Conservation (phyloP, 23 tunicate species). For the Trididemnum nubilum region DNA sequence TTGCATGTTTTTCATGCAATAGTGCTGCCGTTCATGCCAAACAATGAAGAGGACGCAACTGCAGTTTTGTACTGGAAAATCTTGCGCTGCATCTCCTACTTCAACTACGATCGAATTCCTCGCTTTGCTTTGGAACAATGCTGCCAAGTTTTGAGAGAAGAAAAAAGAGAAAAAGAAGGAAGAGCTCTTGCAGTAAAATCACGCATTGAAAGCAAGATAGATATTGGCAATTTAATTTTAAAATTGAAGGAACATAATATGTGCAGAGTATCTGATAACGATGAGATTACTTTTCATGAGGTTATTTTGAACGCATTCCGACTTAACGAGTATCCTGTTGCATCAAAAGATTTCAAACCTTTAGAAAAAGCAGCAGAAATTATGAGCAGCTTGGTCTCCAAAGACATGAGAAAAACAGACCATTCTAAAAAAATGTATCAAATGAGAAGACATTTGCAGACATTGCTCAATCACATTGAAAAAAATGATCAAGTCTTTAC, state of each 20-base stretch:
- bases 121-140: slow-evolving; percentile 32
- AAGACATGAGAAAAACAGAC: slow-evolving; percentile 45
- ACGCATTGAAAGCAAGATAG: slow-evolving; percentile 17
- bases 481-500: slow-evolving; percentile 6
- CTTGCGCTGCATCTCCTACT: slow-evolving; percentile 45
- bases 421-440: slow-evolving; percentile 16
- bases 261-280: slow-evolving; percentile 37
- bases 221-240: slow-evolving; percentile 27
- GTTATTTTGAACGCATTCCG: slow-evolving; percentile 50
- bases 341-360: neutral
- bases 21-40: slow-evolving; percentile 40
- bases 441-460: slow-evolving; percentile 24
- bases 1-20: slow-evolving; percentile 59
- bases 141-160: slow-evolving; percentile 36
- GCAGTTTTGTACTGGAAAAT: slow-evolving; percentile 40
- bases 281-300: slow-evolving; percentile 52
- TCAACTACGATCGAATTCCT: slow-evolving; percentile 53
- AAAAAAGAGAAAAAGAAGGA: too few relatives aligned
- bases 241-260: slow-evolving; percentile 28
- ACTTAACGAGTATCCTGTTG: neutral
- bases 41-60: slow-evolving; percentile 6
- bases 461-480: slow-evolving; percentile 18
- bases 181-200: neutral
- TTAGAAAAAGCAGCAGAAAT: slow-evolving; percentile 21
- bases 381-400: slow-evolving; percentile 37